These are phyloP conservation scores for Gambusia affinis DNA, from an alignment of 2,113 vertebrate species.

Conservation along the genomic window DNA sequence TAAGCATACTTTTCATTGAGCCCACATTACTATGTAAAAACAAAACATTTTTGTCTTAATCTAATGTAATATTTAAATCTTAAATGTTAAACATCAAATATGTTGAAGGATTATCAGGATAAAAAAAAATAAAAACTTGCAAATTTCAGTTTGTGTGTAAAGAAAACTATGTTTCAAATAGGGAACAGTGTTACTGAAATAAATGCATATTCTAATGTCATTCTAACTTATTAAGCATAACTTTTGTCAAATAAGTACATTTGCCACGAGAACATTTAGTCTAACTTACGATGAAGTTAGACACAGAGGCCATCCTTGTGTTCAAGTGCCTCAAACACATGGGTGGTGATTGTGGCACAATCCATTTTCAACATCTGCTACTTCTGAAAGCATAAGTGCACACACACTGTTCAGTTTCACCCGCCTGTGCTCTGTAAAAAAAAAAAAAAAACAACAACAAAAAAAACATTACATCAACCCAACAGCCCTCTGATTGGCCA, in stretches of 20 bases:
- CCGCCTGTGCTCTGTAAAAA: background rate
- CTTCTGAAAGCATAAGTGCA: background rate
- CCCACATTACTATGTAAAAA: background rate
- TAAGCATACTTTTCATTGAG: too few relatives aligned
- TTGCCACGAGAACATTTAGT: background rate
- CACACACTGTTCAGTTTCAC: background rate
- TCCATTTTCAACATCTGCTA: background rate
- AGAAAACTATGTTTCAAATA: too few relatives aligned
- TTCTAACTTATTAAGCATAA: background rate
- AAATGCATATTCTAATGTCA: background rate
- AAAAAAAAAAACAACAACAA: background rate
- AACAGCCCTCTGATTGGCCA: constrained; percentile 49
- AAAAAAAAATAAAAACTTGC: background rate
- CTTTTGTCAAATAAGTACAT: background rate
- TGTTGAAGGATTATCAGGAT: too few relatives aligned
- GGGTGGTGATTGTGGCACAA: background rate
- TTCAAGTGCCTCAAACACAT: too few relatives aligned
- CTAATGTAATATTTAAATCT: background rate
- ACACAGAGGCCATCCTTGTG: background rate
- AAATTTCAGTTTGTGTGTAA: background rate
- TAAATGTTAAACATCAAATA: background rate
- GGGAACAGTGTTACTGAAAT: too few relatives aligned
- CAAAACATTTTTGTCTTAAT: background rate
- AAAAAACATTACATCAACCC: constrained; percentile 50
- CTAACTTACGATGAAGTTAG: background rate